Conservation (phyloP, 2,113 vertebrate species). For the Electrona antarctica region DNA sequence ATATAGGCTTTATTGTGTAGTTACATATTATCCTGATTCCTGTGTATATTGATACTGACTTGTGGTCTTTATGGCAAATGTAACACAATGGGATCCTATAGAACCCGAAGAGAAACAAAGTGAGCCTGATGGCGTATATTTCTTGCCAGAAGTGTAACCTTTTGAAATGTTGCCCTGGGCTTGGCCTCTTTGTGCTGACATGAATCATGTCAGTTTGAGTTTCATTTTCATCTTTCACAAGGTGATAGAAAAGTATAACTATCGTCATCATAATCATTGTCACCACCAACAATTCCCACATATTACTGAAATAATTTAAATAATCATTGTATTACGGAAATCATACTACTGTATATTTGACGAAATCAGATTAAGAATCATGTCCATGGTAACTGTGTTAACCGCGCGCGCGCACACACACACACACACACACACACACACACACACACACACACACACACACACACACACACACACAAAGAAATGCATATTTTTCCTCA, state of each 20-base stretch:
- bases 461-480: no score
- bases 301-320: no score
- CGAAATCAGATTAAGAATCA: no score
- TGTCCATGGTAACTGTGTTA: not conserved
- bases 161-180: not conserved
- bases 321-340: no score
- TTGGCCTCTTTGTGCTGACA: slow-evolving; percentile 4
- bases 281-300: not conserved
- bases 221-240: not conserved
- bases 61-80: not conserved
- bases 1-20: no score
- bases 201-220: not conserved
- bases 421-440: no score
- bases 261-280: slow-evolving; percentile 10
- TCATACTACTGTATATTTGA: no score
- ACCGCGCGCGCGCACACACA: no score
- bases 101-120: slow-evolving; percentile 4
- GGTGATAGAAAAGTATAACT: not conserved
- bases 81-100: not conserved
- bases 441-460: no score
- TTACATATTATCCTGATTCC: no score
- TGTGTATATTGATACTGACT: no score
- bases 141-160: not conserved
- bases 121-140: not conserved
- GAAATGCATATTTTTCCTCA: no score